Conservation (phyloP, 2,113 vertebrate genomes). For the Rhegmatorhina hoffmannsi region DNA sequence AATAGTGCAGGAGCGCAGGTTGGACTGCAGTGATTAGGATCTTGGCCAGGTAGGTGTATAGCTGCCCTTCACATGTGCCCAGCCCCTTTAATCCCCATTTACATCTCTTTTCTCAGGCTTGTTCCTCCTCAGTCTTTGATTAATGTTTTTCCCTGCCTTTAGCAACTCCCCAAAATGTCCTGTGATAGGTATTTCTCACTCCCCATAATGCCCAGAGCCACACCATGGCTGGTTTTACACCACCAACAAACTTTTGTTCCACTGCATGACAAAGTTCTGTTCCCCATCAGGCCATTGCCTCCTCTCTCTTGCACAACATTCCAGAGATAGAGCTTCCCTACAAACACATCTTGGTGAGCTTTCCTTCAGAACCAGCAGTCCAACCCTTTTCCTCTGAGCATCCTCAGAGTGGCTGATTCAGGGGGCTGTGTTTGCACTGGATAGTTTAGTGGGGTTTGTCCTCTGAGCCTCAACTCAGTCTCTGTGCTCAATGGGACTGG, state of each 20-base stretch:
- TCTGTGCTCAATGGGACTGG: not conserved
- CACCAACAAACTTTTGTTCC: not conserved
- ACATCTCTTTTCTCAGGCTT: not conserved
- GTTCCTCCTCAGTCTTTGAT: not conserved
- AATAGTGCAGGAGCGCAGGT: not conserved
- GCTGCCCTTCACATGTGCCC: not conserved
- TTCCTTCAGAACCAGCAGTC: not conserved
- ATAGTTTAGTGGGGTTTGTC: not conserved
- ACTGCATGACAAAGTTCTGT: not conserved
- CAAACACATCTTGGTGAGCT: not conserved
- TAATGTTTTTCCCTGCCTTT: not conserved
- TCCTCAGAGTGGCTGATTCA: not conserved
- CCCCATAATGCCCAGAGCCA: not conserved
- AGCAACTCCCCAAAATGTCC: not conserved
- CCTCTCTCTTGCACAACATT: fast-evolving
- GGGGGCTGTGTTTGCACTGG: not conserved
- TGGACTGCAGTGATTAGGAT: not conserved
- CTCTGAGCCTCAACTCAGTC: fast-evolving
- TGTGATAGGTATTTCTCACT: not conserved
- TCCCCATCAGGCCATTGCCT: not conserved
- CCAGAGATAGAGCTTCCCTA: not conserved
- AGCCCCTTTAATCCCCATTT: not conserved
- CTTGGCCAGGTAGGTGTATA: not conserved
- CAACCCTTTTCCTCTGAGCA: not conserved
- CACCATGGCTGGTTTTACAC: not conserved